phyloP scores from a whole-genome alignment of 1,140 invertebrate species.

The Philaenus spumarius region DNA sequence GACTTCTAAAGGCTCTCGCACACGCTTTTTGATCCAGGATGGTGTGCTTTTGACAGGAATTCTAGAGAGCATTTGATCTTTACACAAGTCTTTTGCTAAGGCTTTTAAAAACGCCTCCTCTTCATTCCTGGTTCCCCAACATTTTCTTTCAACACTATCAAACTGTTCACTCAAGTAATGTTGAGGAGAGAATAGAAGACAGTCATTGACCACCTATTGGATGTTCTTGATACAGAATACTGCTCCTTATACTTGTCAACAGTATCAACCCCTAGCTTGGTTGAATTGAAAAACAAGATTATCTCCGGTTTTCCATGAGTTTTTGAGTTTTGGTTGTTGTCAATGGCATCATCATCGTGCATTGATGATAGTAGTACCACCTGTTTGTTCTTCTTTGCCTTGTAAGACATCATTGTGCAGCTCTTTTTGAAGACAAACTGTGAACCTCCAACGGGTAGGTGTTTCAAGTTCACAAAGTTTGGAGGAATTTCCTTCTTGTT shows the following conservation, averaged over 20 bases:
- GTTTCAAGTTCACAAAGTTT: constrained; percentile 15
- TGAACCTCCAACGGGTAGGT: neutral
- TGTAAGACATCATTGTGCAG: constrained; percentile 24
- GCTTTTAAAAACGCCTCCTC: neutral
- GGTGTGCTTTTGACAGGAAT: neutral
- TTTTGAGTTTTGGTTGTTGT: too few species aligned
- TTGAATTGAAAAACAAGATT: constrained; percentile 35
- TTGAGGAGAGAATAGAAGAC: constrained; percentile 34
- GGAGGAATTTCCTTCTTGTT: constrained; percentile 26
- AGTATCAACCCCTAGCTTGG: constrained; percentile 34
- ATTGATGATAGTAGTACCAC: constrained; percentile 22
- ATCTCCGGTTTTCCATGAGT: too few species aligned
- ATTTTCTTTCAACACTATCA: neutral
- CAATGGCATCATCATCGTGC: constrained; percentile 17
- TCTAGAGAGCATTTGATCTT: neutral
- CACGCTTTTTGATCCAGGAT: neutral
- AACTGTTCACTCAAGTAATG: constrained; percentile 30
- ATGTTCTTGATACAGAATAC: constrained; percentile 32
- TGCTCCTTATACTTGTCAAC: constrained; percentile 32
- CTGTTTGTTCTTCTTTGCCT: constrained; percentile 23
- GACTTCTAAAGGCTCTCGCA: neutral
- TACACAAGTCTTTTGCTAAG: neutral
- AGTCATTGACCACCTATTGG: constrained; percentile 33
- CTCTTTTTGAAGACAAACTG: constrained; percentile 20
- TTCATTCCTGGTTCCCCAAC: neutral